phyloP scores from a whole-genome alignment of 1,140 invertebrate genomes.

The Alviniconcha marisindica region DNA sequence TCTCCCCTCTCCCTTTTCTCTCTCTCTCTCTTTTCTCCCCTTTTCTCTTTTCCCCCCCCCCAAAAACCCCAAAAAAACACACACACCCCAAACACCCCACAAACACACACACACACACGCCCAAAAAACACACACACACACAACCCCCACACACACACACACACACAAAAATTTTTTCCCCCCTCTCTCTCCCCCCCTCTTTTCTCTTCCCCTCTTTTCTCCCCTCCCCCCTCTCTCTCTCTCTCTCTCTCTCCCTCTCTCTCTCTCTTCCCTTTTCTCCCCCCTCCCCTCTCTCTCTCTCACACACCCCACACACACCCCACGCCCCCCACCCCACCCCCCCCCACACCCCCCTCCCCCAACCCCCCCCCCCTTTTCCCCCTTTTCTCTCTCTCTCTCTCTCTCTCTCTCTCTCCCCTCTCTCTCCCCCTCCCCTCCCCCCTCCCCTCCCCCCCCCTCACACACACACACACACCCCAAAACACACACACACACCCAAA shows the following conservation, averaged over 20 bases:
- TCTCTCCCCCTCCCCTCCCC: not conserved
- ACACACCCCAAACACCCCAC: too few relatives aligned
- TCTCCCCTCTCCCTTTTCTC: not conserved
- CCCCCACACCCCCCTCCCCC: too few relatives aligned
- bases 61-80: too few relatives aligned
- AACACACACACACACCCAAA: too few relatives aligned
- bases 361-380: not conserved
- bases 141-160: not conserved
- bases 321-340: too few relatives aligned
- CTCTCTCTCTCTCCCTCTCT: constrained; percentile 20
- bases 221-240: not conserved
- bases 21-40: not conserved
- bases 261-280: not conserved
- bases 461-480: too few relatives aligned
- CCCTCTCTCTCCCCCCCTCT: not conserved
- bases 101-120: too few relatives aligned
- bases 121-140: too few relatives aligned
- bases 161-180: not conserved
- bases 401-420: constrained; percentile 5
- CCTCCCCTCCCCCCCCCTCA: too few relatives aligned
- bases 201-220: not conserved
- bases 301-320: not conserved
- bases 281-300: not conserved
- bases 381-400: constrained; percentile 29
- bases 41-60: constrained; percentile 2